Evolutionary conservation across 2,888 invertebrate genomes (phyloP), one percentile per base, ranked within the genome.

Genomic region (Geotrupes spiniger): DNA sequence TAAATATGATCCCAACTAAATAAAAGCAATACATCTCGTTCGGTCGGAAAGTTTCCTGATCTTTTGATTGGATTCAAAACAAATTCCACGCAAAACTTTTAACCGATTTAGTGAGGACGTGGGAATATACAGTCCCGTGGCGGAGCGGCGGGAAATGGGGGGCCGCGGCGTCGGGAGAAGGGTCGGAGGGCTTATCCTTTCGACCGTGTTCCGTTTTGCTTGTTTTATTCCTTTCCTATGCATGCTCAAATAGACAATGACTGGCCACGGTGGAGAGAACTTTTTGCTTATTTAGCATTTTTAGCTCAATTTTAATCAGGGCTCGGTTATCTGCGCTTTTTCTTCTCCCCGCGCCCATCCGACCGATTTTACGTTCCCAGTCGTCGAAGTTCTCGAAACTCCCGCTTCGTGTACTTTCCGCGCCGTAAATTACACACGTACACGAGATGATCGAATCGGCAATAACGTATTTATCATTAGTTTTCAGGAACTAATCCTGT

Each of bases 11-110:
- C 21, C n/a, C n/a, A 6, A 21, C 21, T 21, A 21, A 21, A n/a
- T n/a, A n/a, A n/a, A n/a, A n/a, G n/a, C n/a, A 21, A 21, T 21
- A 21, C 21, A 21, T 21, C 21, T 21, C 6, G 21, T 21, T 21
- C 21, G 21, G 21, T 21, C 2, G 33, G 5, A 33, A 12, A 14
- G 12, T 33, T 33, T 8, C 11, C 33, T 33, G 29, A 33, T 33
- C 33, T 33, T 33, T 33, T 33, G 33, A 33, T 33, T 33, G 33
- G 33, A 33, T 33, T 33, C 33, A 33, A 33, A 33, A 33, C 33
- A 33, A 33, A 33, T 33, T 33, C 33, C 8, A 33, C 33, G 33
- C 33, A 28, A 37, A 45, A 45, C 28, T 45, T 45, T 45, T 45
- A 45, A 45, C 44, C 28, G 44, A 17, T 28, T 29, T 16, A 36